Conservation (phyloP, 2,888 invertebrate species). For the Erebia palarica region DNA sequence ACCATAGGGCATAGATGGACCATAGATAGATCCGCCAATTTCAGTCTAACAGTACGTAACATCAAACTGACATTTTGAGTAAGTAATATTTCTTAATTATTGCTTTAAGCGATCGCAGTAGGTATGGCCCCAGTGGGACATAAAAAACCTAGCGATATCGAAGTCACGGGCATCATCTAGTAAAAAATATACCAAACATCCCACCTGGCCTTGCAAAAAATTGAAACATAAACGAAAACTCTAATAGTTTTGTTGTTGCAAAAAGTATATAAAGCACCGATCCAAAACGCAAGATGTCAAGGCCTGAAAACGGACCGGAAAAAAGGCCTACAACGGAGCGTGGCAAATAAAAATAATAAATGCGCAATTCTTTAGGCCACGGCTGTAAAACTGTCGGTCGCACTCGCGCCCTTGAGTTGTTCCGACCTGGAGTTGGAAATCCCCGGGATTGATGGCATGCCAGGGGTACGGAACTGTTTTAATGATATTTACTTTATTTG, state of each 20-base stretch:
- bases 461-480: constrained; percentile 46
- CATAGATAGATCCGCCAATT: too few species aligned
- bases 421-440: constrained; percentile 52
- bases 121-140: too few species aligned
- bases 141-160: too few species aligned
- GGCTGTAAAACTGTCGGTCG: constrained; percentile 76
- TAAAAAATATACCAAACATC: too few species aligned
- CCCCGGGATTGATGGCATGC: constrained; percentile 57
- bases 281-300: constrained; percentile 55
- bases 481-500: constrained; percentile 41
- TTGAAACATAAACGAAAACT: neutral
- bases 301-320: constrained; percentile 49
- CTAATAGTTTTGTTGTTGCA: neutral
- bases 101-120: too few species aligned
- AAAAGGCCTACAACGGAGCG: constrained; percentile 64
- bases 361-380: constrained; percentile 75
- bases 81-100: too few species aligned
- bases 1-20: too few species aligned
- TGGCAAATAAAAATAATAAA: constrained; percentile 79
- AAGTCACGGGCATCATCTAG: too few species aligned
- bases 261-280: neutral
- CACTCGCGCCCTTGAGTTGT: constrained; percentile 65
- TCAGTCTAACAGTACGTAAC: too few species aligned
- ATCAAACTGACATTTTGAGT: too few species aligned
- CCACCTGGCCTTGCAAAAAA: too few species aligned